These are phyloP conservation scores for Ormyrus thymus DNA, from an alignment of 2,888 invertebrate species.

Conservation along the genomic window DNA sequence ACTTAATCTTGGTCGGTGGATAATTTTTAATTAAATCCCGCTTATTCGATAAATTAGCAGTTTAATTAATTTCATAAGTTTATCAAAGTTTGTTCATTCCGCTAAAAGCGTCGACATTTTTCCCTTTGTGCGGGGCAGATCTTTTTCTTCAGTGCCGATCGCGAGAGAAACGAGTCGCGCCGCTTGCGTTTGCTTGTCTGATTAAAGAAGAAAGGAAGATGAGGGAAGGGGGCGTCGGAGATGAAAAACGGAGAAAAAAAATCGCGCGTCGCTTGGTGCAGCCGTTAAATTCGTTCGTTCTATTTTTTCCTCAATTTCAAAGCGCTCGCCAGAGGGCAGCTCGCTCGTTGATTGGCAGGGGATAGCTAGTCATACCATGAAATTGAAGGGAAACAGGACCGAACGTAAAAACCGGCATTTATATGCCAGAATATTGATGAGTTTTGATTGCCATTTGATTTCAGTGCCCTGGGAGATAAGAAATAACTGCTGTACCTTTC, in stretches of 20 bases:
- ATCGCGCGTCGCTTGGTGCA: neutral
- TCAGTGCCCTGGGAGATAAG: conserved; percentile 36
- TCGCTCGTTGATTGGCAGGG: conserved; percentile 44
- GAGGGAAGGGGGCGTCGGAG: neutral
- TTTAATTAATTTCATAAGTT: conserved; percentile 56
- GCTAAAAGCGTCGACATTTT: conserved; percentile 11
- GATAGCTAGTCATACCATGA: conserved; percentile 38
- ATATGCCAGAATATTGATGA: conserved; percentile 54
- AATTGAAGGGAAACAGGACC: conserved; percentile 49
- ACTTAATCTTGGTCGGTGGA: conserved; percentile 38
- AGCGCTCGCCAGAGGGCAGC: conserved; percentile 22
- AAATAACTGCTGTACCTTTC: conserved; percentile 39
- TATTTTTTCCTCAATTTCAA: conserved; percentile 34
- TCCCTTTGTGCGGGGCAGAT: conserved; percentile 6
- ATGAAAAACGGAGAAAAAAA: neutral
- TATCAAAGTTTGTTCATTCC: conserved; percentile 53
- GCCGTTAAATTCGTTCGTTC: conserved; percentile 12
- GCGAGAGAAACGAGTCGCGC: conserved; percentile 13
- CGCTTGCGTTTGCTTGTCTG: conserved; percentile 31
- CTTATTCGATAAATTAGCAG: conserved; percentile 56
- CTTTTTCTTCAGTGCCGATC: conserved; percentile 12
- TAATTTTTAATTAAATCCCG: conserved; percentile 56
- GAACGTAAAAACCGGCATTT: conserved; percentile 50
- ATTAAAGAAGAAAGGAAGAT: conserved; percentile 26
- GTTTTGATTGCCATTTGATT: conserved; percentile 51